Conservation (phyloP, 2,113 vertebrate species). For the Ploceus nigricollis region DNA sequence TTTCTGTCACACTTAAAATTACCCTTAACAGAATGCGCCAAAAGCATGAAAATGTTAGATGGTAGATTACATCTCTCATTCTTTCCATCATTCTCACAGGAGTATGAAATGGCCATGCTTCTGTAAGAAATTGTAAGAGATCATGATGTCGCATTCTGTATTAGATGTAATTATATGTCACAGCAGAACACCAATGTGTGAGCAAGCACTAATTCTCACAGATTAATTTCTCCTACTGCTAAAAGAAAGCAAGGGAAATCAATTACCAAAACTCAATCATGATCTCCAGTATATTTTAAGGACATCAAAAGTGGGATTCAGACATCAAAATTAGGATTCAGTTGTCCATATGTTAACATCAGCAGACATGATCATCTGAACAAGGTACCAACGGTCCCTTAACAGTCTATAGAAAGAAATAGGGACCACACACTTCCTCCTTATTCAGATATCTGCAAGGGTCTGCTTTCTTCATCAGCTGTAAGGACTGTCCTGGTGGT, state of each 20-base stretch:
- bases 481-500: not conserved
- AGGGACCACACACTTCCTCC: not conserved
- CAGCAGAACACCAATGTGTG: not conserved
- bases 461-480: not conserved
- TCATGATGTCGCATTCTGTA: not conserved
- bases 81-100: not conserved
- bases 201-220: not conserved
- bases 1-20: not conserved
- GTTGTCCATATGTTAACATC: not conserved
- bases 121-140: not conserved
- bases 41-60: not conserved
- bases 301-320: not conserved
- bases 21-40: not conserved
- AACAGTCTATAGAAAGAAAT: not conserved
- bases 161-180: not conserved
- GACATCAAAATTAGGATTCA: not conserved
- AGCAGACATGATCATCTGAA: not conserved
- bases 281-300: not conserved
- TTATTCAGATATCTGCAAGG: not conserved
- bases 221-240: not conserved
- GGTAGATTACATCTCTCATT: not conserved
- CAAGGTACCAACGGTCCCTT: not conserved
- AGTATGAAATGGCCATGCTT: not conserved
- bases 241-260: not conserved
- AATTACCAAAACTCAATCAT: not conserved